Conservation (phyloP, 53 echinoderm and acorn worm genomes). For the Arbacia lixula region DNA sequence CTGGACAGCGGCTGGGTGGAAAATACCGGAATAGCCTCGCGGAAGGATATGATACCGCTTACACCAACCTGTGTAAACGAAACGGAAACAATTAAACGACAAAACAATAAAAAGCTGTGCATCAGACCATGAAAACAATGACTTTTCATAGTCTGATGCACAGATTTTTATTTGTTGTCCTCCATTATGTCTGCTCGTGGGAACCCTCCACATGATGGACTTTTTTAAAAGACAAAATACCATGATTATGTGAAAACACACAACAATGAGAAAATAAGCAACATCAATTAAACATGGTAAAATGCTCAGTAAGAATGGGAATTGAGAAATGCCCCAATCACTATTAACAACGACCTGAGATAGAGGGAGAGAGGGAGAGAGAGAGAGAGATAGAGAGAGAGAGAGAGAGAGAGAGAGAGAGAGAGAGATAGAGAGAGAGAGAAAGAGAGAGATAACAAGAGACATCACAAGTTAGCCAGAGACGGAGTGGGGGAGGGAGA, state of each 20-base stretch:
- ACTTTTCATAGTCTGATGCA: too few species aligned
- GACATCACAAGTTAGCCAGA: background rate
- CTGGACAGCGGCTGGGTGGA: constrained; percentile 68
- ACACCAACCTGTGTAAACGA: constrained; percentile 69
- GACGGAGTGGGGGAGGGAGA: background rate
- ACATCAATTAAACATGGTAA: background rate
- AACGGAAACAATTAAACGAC: too few species aligned
- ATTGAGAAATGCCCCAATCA: background rate
- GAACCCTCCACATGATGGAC: too few species aligned
- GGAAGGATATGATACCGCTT: constrained; percentile 77
- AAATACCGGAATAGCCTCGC: constrained; percentile 58
- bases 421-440: background rate
- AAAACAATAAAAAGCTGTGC: too few species aligned
- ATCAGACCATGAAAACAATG: too few species aligned
- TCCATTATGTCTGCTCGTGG: too few species aligned
- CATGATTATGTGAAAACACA: too few species aligned
- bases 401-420: background rate
- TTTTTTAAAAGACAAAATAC: too few species aligned
- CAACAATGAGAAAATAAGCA: background rate
- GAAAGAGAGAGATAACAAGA: background rate
- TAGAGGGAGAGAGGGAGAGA: background rate
- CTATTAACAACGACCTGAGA: background rate
- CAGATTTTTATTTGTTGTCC: too few species aligned
- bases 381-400: background rate
- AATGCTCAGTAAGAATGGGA: background rate